Evolutionary conservation across 1,140 invertebrate genomes (phyloP), one percentile per base, ranked within the genome.

Genomic region (Drosophila yakuba): DNA sequence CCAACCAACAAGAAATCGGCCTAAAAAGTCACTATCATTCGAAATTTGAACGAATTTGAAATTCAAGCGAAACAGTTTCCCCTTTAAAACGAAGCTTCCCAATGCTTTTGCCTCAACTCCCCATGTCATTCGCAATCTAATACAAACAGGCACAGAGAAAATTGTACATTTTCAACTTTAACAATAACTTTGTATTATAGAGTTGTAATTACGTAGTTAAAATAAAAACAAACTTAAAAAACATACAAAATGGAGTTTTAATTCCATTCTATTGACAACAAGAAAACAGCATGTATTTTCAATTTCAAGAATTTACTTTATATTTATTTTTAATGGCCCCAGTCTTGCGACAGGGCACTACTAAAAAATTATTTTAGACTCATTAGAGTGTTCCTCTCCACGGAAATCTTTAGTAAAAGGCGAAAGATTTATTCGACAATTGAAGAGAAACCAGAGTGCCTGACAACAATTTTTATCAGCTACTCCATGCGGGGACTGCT

Each of bases 331-430:
- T 41, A 3, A 73, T 89, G 79, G 84, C 85, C 77, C 84, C 80
- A 47, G 74, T 88, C 67, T 89, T 64, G 73, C 77, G 73, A 89
- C 50, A 88, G 66, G 79, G 76, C 83, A 64, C 83, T 69, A 82
- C 50, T 64, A 91, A 92, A 92, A 92, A 92, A 90, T 92, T 91
- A 86, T 77, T 77, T 81, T 86, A 90, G 91, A 91, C 90, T 91
- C 90, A 92, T 92, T 89, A 90, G 80, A 80, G 78, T 92, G 86
- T 73, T 76, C 90, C 79, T 90, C 84, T 89, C 91, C 86, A 91
- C 90, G 92, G 91, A 93, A 93, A 92, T 93, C 91, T 93, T 93
- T 93, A 93, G 92, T 93, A 93, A 93, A 93, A 93, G 92, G 92
- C 92, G 92, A 93, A 93, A 93, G 92, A 93, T 93, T 93, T 93